phyloP scores from a whole-genome alignment of 2,113 vertebrate genomes.

The Microcebus jonahi region DNA sequence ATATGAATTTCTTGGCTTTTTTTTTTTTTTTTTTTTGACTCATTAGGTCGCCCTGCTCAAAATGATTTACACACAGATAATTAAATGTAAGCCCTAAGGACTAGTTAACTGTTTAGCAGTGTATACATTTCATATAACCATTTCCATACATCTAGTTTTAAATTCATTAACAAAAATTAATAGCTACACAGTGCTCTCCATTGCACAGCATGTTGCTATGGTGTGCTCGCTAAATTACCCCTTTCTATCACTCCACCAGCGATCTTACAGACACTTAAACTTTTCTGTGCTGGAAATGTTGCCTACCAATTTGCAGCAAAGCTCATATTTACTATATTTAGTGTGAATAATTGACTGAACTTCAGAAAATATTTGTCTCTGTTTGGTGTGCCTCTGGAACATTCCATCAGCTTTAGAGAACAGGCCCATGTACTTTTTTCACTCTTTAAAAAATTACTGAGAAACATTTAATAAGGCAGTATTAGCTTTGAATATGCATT shows the following conservation, averaged over 20 bases:
- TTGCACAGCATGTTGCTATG: slow-evolving; percentile 66
- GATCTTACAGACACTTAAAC: slow-evolving; percentile 72
- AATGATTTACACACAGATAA: slow-evolving; percentile 87
- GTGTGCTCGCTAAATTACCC: slow-evolving; percentile 77
- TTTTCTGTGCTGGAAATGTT: slow-evolving; percentile 61
- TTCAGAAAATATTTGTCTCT: slow-evolving; percentile 70
- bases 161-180: slow-evolving; percentile 89
- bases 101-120: slow-evolving; percentile 88
- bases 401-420: slow-evolving; percentile 55
- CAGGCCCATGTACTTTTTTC: background rate
- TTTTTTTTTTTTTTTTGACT: slow-evolving; percentile 77
- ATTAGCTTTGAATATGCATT: slow-evolving; percentile 47
- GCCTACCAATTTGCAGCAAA: slow-evolving; percentile 65
- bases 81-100: slow-evolving; percentile 86
- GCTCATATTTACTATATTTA: slow-evolving; percentile 45
- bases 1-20: slow-evolving; percentile 59
- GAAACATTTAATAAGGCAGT: slow-evolving; percentile 42
- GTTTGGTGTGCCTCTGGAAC: slow-evolving; percentile 22
- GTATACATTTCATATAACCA: slow-evolving; percentile 85
- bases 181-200: slow-evolving; percentile 74
- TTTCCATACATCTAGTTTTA: slow-evolving; percentile 87
- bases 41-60: slow-evolving; percentile 81
- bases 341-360: slow-evolving; percentile 68
- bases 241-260: slow-evolving; percentile 74
- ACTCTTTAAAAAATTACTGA: background rate